These are phyloP conservation scores for Orthosia gracilis DNA, from an alignment of 2,888 invertebrate species.

Conservation along the genomic window DNA sequence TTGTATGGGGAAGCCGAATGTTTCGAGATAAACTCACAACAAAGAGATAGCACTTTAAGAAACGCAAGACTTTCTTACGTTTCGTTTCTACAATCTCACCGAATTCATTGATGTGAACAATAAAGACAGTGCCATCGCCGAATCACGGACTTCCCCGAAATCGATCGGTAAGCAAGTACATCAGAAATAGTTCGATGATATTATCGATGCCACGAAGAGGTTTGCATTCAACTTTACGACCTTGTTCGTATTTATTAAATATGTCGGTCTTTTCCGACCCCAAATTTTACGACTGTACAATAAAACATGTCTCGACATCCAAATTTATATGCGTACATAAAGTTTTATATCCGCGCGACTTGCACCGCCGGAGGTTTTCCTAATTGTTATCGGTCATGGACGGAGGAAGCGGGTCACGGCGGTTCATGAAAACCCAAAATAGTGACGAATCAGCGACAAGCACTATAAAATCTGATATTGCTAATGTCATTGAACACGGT, in stretches of 20 bases:
- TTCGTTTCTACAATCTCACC: constrained; percentile 34
- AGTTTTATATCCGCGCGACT: constrained; percentile 90
- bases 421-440: constrained; percentile 78
- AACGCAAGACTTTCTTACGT: constrained; percentile 45
- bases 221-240: constrained; percentile 88
- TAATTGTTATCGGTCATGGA: constrained; percentile 90
- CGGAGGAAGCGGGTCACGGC: constrained; percentile 73
- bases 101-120: constrained; percentile 34
- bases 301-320: constrained; percentile 91
- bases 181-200: constrained; percentile 85
- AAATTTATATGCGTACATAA: constrained; percentile 91
- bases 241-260: constrained; percentile 91
- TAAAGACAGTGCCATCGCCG: constrained; percentile 24
- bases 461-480: constrained; percentile 71
- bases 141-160: constrained; percentile 31
- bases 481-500: constrained; percentile 64
- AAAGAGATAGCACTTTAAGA: constrained; percentile 54
- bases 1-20: constrained; percentile 70
- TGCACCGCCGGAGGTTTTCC: constrained; percentile 86
- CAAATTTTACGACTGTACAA: constrained; percentile 90
- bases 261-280: constrained; percentile 90
- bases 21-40: constrained; percentile 68
- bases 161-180: constrained; percentile 68
- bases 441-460: constrained; percentile 73
- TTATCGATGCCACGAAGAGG: constrained; percentile 88